Evolutionary conservation across 2,888 invertebrate genomes (phyloP).

Genomic region (Pardosa pseudoannulata): DNA sequence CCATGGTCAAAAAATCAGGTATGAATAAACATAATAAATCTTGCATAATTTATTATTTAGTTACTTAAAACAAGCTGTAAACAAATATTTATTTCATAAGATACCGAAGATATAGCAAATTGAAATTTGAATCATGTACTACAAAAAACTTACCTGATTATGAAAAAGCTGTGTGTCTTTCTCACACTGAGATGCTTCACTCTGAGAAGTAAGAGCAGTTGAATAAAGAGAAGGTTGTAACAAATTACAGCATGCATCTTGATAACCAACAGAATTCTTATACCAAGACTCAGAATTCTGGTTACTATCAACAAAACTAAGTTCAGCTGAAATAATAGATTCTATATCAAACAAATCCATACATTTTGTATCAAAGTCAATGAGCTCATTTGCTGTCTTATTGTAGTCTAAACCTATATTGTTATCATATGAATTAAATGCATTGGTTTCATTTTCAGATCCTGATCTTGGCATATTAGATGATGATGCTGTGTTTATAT

Average conservation of each 20-base stretch:
- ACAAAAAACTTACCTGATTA: conserved; percentile 1
- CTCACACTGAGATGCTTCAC: background rate
- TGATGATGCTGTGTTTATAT: conserved; percentile 12
- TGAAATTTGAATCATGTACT: too few relatives aligned
- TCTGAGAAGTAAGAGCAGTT: background rate
- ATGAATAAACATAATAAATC: too few relatives aligned
- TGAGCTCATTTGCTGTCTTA: conserved; percentile 29
- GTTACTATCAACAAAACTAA: conserved; percentile 31
- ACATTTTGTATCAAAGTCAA: conserved; percentile 9
- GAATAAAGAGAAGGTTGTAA: background rate
- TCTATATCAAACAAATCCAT: conserved; percentile 49
- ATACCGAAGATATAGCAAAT: too few relatives aligned
- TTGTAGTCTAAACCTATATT: conserved; percentile 26
- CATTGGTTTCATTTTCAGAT: background rate
- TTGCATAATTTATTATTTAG: too few relatives aligned
- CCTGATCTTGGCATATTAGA: background rate
- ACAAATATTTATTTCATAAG: too few relatives aligned
- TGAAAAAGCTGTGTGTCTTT: background rate
- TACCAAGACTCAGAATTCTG: conserved; percentile 32
- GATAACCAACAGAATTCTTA: conserved; percentile 30
- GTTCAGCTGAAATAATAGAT: conserved; percentile 49
- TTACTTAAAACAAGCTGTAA: too few relatives aligned
- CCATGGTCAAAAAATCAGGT: too few relatives aligned
- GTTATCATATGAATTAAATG: background rate
- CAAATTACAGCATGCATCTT: background rate